Percentiles rank a stretch among this genome's conserved stretches.
Conservation (phyloP, 1,140 invertebrate species). For the Listronotus bonariensis region DNA sequence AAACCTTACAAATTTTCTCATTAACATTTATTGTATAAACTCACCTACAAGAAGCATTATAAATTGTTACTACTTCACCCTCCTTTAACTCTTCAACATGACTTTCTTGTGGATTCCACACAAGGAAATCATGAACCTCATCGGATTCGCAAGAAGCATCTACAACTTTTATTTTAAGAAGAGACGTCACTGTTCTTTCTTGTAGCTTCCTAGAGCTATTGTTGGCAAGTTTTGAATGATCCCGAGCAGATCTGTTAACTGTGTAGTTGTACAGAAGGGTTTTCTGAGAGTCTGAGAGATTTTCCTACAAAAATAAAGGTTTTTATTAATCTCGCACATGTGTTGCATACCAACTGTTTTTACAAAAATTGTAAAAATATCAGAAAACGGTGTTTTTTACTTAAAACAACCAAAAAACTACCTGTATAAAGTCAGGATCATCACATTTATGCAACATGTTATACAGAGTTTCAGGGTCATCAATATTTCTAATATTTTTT, state of each 20-base stretch:
- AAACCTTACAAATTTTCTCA: too few species aligned
- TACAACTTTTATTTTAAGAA: conserved; percentile 60
- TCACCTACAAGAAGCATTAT: conserved; percentile 59
- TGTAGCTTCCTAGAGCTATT: conserved; percentile 45
- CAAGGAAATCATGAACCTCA: conserved; percentile 60
- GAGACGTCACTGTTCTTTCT: conserved; percentile 56
- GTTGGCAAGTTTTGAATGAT: conserved; percentile 50
- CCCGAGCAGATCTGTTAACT: conserved; percentile 46
- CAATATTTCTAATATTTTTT: conserved; percentile 40
- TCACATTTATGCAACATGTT: conserved; percentile 44
- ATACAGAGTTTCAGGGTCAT: conserved; percentile 44
- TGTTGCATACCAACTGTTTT: too few species aligned
- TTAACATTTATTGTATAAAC: too few species aligned
- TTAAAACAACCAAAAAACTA: too few species aligned
- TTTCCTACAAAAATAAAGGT: conserved; percentile 47
- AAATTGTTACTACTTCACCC: conserved; percentile 58
- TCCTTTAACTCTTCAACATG: conserved; percentile 61
- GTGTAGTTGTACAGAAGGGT: conserved; percentile 51
- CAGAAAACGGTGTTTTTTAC: too few species aligned
- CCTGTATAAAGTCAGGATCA: conserved; percentile 51
- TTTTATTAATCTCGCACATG: too few species aligned
- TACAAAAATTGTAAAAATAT: too few species aligned
- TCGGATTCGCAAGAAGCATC: conserved; percentile 49
- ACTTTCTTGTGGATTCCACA: conserved; percentile 65
- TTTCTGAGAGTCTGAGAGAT: conserved; percentile 54